A percentile compares a stretch with the other conserved stretches of the same genome.
phyloP scores from a whole-genome alignment of 2,797 vertebrate genomes.

The Sebastes elongatus region DNA sequence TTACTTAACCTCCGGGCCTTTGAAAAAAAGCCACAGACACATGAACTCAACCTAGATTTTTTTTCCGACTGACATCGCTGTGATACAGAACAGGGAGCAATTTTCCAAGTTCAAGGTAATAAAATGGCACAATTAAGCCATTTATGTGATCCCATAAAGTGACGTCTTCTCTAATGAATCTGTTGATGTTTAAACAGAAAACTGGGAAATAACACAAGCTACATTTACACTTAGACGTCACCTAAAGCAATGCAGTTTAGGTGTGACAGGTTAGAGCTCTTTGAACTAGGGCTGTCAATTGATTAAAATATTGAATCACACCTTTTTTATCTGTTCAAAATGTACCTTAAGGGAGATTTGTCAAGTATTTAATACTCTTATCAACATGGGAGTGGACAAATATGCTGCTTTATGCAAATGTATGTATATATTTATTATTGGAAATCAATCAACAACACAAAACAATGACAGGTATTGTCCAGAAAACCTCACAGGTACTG shows the following conservation, averaged over 20 bases:
- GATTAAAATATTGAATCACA: no score
- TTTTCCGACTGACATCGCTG: conserved; percentile 31
- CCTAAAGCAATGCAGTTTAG: neutral
- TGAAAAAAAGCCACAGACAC: conserved; percentile 56
- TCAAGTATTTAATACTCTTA: no score
- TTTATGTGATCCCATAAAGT: conserved; percentile 39
- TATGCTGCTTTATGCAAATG: no score
- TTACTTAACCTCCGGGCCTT: conserved; percentile 79
- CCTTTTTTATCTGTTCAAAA: no score
- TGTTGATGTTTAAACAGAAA: conserved; percentile 36
- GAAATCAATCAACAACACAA: no score
- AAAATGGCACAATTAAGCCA: conserved; percentile 65
- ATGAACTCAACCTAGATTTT: conserved; percentile 75
- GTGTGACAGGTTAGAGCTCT: conserved; percentile 3
- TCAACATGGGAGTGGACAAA: no score
- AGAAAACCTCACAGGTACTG: no score
- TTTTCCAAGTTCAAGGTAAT: conserved; percentile 48
- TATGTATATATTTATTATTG: no score
- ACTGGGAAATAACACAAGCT: neutral
- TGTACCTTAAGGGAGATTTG: no score
- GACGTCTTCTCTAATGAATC: conserved; percentile 56
- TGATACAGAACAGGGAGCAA: conserved; percentile 17
- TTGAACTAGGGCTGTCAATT: neutral
- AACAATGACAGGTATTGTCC: no score
- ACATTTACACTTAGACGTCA: neutral